phyloP scores from a whole-genome alignment of 2,888 invertebrate species.

The Calameuta pallipes region DNA sequence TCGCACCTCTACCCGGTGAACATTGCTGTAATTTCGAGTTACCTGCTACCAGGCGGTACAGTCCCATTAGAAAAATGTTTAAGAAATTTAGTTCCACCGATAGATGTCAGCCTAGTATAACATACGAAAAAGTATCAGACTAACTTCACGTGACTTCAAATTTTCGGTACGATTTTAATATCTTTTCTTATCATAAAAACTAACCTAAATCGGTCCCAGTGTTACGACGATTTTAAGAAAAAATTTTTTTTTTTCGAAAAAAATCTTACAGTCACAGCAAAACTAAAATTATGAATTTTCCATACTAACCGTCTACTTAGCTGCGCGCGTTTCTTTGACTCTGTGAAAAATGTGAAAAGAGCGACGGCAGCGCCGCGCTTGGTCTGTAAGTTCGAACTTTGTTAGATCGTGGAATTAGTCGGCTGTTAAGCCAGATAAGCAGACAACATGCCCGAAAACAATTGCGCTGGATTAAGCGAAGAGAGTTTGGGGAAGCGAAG shows the following conservation, averaged over 20 bases:
- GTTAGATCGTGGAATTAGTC: conserved; percentile 63
- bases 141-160: neutral
- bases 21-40: conserved; percentile 43
- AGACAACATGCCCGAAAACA: conserved; percentile 62
- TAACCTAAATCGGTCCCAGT: no score
- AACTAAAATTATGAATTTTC: no score
- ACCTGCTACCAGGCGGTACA: conserved; percentile 51
- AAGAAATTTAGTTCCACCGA: conserved; percentile 33
- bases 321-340: neutral
- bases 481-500: neutral
- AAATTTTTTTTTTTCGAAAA: no score
- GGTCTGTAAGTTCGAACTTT: conserved; percentile 49
- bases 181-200: no score
- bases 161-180: neutral
- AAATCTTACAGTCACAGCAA: no score
- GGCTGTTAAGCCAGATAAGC: conserved; percentile 65
- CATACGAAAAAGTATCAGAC: neutral
- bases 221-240: no score
- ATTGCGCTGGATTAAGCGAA: conserved; percentile 51
- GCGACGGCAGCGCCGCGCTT: neutral
- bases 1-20: conserved; percentile 41
- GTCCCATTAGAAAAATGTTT: conserved; percentile 27
- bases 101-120: conserved; percentile 17
- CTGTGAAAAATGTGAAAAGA: neutral
- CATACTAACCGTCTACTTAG: neutral